Evolutionary conservation across 1,140 invertebrate genomes (phyloP).

Genomic region (Lepidurus arcticus): DNA sequence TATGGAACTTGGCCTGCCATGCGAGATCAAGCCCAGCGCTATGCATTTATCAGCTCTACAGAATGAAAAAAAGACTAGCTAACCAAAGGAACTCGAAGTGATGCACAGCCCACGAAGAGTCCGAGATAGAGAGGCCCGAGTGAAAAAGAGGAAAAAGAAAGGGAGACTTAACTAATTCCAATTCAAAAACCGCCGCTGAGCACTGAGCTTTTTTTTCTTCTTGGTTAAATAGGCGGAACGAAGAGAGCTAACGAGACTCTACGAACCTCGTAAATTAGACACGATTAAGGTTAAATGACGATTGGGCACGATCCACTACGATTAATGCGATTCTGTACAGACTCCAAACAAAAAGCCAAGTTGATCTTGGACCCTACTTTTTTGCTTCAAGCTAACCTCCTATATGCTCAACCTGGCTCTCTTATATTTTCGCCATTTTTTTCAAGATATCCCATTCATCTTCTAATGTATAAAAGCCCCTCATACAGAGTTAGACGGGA

Average conservation of each 20-base stretch:
- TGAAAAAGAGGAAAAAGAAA: too few relatives aligned
- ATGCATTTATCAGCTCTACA: not conserved
- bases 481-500: too few relatives aligned
- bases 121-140: too few relatives aligned
- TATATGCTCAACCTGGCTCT: too few relatives aligned
- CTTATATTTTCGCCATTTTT: too few relatives aligned
- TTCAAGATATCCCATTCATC: too few relatives aligned
- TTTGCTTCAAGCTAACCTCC: too few relatives aligned
- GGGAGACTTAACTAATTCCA: not conserved
- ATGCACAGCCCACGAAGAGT: too few relatives aligned
- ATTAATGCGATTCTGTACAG: not conserved
- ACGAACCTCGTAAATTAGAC: not conserved
- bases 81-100: not conserved
- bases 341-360: too few relatives aligned
- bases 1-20: not conserved
- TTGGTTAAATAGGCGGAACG: not conserved
- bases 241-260: slow-evolving; percentile 11
- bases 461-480: too few relatives aligned
- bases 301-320: slow-evolving; percentile 1
- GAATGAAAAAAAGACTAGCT: not conserved
- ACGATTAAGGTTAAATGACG: not conserved
- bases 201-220: too few relatives aligned
- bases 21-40: not conserved
- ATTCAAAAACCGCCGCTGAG: not conserved
- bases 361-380: too few relatives aligned